These are phyloP conservation scores for Electrona antarctica DNA, from an alignment of 2,113 vertebrate genomes.

Conservation along the genomic window DNA sequence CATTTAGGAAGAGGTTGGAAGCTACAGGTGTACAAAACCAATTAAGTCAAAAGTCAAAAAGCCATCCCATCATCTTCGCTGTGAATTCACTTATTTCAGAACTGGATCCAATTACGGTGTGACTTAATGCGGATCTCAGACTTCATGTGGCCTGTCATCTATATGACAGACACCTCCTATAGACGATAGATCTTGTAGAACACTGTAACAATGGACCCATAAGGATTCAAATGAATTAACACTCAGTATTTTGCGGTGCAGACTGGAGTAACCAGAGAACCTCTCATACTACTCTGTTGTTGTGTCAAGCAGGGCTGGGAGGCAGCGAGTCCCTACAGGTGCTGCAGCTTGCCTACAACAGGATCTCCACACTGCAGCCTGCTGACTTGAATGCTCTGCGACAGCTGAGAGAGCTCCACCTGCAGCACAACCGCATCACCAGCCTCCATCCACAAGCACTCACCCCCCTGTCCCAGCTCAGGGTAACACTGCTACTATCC, in stretches of 20 bases:
- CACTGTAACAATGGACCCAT: no score
- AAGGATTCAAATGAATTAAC: no score
- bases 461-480: conserved; percentile 76
- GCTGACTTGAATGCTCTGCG: conserved; percentile 78
- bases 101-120: no score
- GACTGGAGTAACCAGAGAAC: no score
- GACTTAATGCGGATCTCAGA: no score
- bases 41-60: not conserved
- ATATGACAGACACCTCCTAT: no score
- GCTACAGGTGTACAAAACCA: not conserved
- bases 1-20: not conserved
- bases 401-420: conserved; percentile 77
- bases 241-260: no score
- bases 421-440: conserved; percentile 84
- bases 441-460: conserved; percentile 81
- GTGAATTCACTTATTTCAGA: conserved; percentile 5
- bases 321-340: conserved; percentile 70
- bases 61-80: not conserved
- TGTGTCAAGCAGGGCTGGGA: conserved; percentile 65
- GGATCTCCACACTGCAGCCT: conserved; percentile 72
- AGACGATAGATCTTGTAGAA: no score
- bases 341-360: conserved; percentile 83
- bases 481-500: conserved; percentile 69
- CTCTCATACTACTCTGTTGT: not conserved
- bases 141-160: no score